A percentile compares a stretch with the other conserved stretches of the same genome.
Evolutionary conservation across 2,888 invertebrate species (phyloP).

Genomic region (Actias luna): DNA sequence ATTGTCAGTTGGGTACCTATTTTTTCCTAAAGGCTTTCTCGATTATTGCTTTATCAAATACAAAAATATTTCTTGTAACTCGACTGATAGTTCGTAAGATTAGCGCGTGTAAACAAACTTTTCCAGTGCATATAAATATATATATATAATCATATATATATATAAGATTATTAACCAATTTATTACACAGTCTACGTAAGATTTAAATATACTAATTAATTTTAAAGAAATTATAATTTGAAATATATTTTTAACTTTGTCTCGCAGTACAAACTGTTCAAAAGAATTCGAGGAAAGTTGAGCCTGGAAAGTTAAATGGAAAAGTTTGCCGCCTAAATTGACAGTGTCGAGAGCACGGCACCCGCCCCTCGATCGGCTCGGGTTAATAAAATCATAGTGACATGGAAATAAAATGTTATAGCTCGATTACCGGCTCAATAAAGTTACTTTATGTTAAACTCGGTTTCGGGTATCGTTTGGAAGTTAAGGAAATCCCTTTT

Average conservation of each 20-base stretch:
- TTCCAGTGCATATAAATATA: too few relatives aligned
- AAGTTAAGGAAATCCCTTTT: conserved; percentile 9
- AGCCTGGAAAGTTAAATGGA: conserved; percentile 73
- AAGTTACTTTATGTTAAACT: conserved; percentile 39
- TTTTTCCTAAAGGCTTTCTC: too few relatives aligned
- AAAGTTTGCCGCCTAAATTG: conserved; percentile 75
- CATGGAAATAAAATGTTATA: conserved; percentile 51
- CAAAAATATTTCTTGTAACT: too few relatives aligned
- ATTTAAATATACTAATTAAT: not conserved
- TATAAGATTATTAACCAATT: not conserved
- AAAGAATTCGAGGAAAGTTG: conserved; percentile 66
- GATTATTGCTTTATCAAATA: too few relatives aligned
- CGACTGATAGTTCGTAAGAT: too few relatives aligned
- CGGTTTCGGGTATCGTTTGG: conserved; percentile 23
- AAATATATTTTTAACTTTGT: conserved; percentile 1
- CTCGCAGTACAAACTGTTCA: conserved; percentile 47
- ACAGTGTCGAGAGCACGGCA: conserved; percentile 57
- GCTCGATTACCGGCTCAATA: conserved; percentile 44
- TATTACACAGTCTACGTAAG: not conserved
- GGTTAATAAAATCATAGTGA: conserved; percentile 56
- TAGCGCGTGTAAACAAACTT: too few relatives aligned
- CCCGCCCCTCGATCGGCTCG: conserved; percentile 40
- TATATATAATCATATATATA: too few relatives aligned
- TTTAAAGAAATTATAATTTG: not conserved
- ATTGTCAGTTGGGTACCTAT: too few relatives aligned